Evolutionary conservation across 1,140 invertebrate species (phyloP).

Genomic region (Drosophila nikananu): DNA sequence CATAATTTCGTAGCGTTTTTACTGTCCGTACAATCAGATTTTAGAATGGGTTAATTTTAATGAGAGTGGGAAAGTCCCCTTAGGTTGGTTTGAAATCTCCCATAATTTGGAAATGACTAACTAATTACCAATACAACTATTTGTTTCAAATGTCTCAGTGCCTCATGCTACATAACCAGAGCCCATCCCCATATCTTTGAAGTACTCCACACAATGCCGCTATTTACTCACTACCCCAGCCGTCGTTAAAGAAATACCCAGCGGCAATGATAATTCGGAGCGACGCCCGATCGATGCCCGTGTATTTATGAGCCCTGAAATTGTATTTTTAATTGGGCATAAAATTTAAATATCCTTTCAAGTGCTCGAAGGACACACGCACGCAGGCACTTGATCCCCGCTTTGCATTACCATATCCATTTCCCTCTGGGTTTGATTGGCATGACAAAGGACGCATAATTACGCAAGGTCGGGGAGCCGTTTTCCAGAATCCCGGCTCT

Average conservation of each 20-base stretch:
- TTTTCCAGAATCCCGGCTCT: conserved; percentile 1
- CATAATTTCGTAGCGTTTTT: conserved; percentile 37
- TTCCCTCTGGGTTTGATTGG: conserved; percentile 49
- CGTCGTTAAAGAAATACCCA: conserved; percentile 35
- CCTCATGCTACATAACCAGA: neutral
- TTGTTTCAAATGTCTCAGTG: neutral
- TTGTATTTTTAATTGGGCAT: conserved; percentile 79
- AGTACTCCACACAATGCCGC: neutral
- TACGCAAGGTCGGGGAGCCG: conserved; percentile 45
- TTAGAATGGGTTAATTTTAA: conserved; percentile 1
- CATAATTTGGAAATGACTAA: neutral
- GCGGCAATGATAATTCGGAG: conserved; percentile 56
- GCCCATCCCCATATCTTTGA: neutral
- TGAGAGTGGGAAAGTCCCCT: neutral
- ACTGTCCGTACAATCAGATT: conserved; percentile 28
- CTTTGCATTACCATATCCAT: conserved; percentile 32
- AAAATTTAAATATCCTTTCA: conserved; percentile 74
- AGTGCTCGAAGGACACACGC: conserved; percentile 55
- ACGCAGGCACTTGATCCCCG: conserved; percentile 54
- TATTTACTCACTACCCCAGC: neutral
- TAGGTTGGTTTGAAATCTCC: neutral
- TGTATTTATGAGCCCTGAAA: conserved; percentile 70
- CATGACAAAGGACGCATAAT: conserved; percentile 76
- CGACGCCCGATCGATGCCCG: conserved; percentile 3
- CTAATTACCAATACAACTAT: neutral